Base-by-base conservation (phyloP, 2,113 vertebrate genomes). In the Cygnus atratus region DNA sequence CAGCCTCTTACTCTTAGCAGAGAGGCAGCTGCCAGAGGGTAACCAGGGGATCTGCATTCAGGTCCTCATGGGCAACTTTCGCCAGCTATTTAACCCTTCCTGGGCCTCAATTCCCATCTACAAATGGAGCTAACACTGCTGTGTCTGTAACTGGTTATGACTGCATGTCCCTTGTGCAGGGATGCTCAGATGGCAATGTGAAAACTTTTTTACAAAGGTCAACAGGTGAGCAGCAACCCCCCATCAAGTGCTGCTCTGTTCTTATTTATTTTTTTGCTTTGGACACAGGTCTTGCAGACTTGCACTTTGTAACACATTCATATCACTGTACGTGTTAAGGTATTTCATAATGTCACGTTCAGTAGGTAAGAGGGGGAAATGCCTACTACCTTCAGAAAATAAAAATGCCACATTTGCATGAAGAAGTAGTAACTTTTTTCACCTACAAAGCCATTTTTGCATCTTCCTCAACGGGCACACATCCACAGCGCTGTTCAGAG, bases 91-190 rank as follows among this genome's bases (percentile, higher is more conserved):
- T 22, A 44, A 55, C 52, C 80, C 16, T 55, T 26, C 48, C 65
- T 37, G 29, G n/a, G n/a, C 26, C 50, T 29, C 5, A 1, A 20
- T 12, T 28, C 58, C 41, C 35, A 35, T 2, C 82, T 31, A 11
- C 1, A 61, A 65, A 33, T 3, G 29, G 57, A 72, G 78, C 44
- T 21, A 46, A 59, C 3, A 26, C 21, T 31, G 78, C 74, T 18
- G 4, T 0, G 19, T 13, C 61, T 46, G 4, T 13, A 65, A 3
- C 17, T 1, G 1, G 17, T 26, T 10, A 29, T 3, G 9, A 12
- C 22, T 2, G 21, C 61, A 13, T 2, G 26, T 15, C 77, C 55
- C 54, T 66, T 25, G n/a, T 0, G 2, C 61, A 43, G 44, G 57
- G 39, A 37, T 20, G 15, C n/a, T 10, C 44, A 37, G 0, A 0